Percentiles rank a stretch among this genome's conserved stretches.
phyloP scores from a whole-genome alignment of 1,140 invertebrate species.

The Hylaeus volcanicus region DNA sequence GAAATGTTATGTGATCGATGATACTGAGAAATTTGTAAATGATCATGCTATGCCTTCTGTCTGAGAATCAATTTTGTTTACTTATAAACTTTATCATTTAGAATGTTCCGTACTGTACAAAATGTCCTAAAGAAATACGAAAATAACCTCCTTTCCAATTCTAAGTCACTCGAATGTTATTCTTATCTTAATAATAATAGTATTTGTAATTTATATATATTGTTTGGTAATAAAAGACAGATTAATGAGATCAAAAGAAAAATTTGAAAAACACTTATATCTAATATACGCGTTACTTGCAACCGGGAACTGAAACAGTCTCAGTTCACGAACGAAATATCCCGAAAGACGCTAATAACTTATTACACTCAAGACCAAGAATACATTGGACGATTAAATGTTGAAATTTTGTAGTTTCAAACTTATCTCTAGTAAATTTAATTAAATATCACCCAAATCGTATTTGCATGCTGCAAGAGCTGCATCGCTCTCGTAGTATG shows the following conservation, averaged over 20 bases:
- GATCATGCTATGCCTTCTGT: conserved; percentile 1
- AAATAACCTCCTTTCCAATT: not conserved
- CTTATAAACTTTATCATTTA: conserved; percentile 17
- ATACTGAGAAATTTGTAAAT: conserved; percentile 8
- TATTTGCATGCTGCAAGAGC: conserved; percentile 30
- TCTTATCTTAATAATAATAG: conserved; percentile 18
- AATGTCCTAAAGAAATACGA: conserved; percentile 29
- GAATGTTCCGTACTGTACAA: conserved; percentile 30
- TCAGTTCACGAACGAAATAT: conserved; percentile 42
- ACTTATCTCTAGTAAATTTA: conserved; percentile 39
- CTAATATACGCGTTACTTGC: conserved; percentile 27
- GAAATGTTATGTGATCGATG: conserved; percentile 1
- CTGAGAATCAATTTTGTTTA: not conserved
- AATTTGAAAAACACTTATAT: conserved; percentile 58
- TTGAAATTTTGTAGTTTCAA: conserved; percentile 21
- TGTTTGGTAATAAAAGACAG: conserved; percentile 53
- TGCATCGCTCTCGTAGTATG: conserved; percentile 13
- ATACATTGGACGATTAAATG: conserved; percentile 9
- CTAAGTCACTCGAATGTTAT: conserved; percentile 18
- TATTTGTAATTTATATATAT: conserved; percentile 50
- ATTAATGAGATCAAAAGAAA: conserved; percentile 56
- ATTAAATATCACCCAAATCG: conserved; percentile 47
- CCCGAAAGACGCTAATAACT: conserved; percentile 50
- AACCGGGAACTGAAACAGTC: not conserved
- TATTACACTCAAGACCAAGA: conserved; percentile 24